Evolutionary conservation across 2,888 invertebrate genomes (phyloP), one percentile per base, ranked within the genome.

Genomic region (Eupithecia centaureata): DNA sequence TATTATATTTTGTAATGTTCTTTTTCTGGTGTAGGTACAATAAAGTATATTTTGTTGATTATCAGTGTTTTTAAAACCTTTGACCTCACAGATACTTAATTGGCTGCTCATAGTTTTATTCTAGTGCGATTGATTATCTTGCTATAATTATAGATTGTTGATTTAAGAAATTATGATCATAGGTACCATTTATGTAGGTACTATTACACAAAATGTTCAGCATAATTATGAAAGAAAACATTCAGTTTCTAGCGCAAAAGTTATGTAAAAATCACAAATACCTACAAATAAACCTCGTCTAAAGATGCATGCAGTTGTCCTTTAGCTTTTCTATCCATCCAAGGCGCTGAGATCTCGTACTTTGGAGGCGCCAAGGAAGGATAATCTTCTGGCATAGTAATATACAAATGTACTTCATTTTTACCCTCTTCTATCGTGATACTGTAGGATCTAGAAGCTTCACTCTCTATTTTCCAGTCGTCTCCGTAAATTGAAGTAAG

Each of bases 311-410:
- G 91, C 1, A 97, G 87, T 35, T 89, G 81, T 69, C 90, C 87
- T 80, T 96, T 96, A 51, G 94, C 93, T 51, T 92, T 87, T 62
- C 94, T 92, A 61, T 93, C 92, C 85, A 97, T 92, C 94, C 95
- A 95, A 0, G 97, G 96, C 0, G 96, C 96, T 62, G 96, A 95
- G 47, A 97, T 79, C 79, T 96, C 95, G 83, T 95, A 96, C 71
- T 90, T 92, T 0, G 97, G 97, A 1, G 96, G 96, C 0, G 94
- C 86, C 35, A 87, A 77, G 1, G 92, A 89, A 0, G 97, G 97
- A 83, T 97, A 97, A 35, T 94, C 94, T 7, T 89, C 81, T 18
- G 95, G 94, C 83, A 96, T 88, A 18, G 94, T 95, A 32, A 96
- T 91, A 81, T 94, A 94, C n/a, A 96, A 82, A 65, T 90, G 91